phyloP scores from a whole-genome alignment of 2,888 invertebrate species.

The Pelosia muscerda region DNA sequence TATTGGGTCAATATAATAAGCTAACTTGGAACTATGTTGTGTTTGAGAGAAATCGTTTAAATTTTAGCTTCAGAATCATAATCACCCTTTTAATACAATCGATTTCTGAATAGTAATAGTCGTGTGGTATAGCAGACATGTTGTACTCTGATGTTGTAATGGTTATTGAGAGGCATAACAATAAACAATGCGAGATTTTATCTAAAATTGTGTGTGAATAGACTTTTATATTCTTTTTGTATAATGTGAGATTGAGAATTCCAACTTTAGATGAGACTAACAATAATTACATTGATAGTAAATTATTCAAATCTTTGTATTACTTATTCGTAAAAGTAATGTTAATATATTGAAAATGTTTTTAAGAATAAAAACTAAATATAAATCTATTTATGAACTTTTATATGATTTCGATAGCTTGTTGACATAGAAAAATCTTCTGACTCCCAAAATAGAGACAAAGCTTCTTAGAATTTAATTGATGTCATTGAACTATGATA shows the following conservation, averaged over 20 bases:
- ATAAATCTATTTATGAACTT: too few species aligned
- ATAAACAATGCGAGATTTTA: slow-evolving; percentile 8
- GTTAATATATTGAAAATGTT: too few species aligned
- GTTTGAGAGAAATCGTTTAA: not conserved
- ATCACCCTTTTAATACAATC: not conserved
- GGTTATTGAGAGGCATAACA: slow-evolving; percentile 12
- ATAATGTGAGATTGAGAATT: not conserved
- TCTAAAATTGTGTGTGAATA: not conserved
- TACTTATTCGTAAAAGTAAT: not conserved
- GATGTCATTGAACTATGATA: not conserved
- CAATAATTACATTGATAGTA: not conserved
- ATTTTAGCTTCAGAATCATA: not conserved
- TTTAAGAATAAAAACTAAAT: too few species aligned
- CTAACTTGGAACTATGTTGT: not conserved
- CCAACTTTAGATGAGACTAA: not conserved
- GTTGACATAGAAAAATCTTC: not conserved
- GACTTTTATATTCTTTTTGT: not conserved
- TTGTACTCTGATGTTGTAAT: slow-evolving; percentile 9
- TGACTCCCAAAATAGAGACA: not conserved
- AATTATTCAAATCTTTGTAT: not conserved
- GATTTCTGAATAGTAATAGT: not conserved
- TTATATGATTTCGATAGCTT: not conserved
- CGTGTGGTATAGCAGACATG: not conserved
- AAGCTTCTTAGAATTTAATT: not conserved
- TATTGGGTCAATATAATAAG: not conserved